These are phyloP conservation scores for Macquaria australasica DNA, from an alignment of 2,113 vertebrate species.

Conservation along the genomic window DNA sequence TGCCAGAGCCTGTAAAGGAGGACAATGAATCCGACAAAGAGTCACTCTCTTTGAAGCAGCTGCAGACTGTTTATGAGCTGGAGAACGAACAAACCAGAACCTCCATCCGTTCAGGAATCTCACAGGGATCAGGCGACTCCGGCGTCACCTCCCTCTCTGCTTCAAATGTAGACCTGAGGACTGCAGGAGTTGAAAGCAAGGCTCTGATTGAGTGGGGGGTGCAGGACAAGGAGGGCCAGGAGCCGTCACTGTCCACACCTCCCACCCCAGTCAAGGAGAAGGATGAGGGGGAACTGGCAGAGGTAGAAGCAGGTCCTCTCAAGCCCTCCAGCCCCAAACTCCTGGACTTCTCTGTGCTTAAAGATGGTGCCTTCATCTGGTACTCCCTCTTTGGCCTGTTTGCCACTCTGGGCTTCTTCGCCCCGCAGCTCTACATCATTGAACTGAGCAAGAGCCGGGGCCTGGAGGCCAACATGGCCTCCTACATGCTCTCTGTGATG, in stretches of 20 bases:
- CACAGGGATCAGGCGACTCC: constrained; percentile 87
- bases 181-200: constrained; percentile 40
- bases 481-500: constrained; percentile 91
- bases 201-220: constrained; percentile 11
- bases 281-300: constrained; percentile 47
- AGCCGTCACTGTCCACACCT: not conserved
- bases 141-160: constrained; percentile 91
- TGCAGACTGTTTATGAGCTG: constrained; percentile 86
- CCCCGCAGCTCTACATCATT: constrained; percentile 94
- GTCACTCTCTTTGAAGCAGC: constrained; percentile 65
- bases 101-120: constrained; percentile 86
- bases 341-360: constrained; percentile 93
- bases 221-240: constrained; percentile 50
- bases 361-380: constrained; percentile 91
- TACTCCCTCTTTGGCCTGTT: constrained; percentile 96
- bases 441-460: constrained; percentile 91
- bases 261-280: constrained; percentile 7
- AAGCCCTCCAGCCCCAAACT: constrained; percentile 70
- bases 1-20: constrained; percentile 36
- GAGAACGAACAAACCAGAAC: constrained; percentile 92
- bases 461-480: constrained; percentile 85
- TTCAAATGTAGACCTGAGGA: constrained; percentile 86
- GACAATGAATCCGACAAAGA: constrained; percentile 57
- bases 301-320: constrained; percentile 21
- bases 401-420: constrained; percentile 95